Percentiles rank a stretch among this genome's conserved stretches.
Conservation (phyloP, 2,888 invertebrate genomes). For the Endotricha flammealis region DNA sequence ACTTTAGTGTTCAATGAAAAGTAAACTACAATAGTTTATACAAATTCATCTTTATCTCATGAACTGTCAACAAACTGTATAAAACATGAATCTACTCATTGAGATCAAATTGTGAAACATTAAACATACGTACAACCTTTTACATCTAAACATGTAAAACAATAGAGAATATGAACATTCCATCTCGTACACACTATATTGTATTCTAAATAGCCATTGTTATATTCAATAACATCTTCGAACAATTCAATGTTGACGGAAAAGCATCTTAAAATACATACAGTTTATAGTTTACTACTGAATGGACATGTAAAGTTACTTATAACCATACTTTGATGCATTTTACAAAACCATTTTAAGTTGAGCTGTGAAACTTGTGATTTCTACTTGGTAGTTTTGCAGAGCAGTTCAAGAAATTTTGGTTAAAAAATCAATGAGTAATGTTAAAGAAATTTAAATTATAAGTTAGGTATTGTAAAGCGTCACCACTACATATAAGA, state of each 20-base stretch:
- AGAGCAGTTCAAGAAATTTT: constrained; percentile 14
- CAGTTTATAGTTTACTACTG: constrained; percentile 26
- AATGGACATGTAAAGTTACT: constrained; percentile 13
- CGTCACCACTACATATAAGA: not conserved
- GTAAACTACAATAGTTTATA: no score
- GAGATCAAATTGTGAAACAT: constrained; percentile 17
- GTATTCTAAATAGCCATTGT: constrained; percentile 50
- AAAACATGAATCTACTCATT: constrained; percentile 7
- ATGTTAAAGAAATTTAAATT: constrained; percentile 23
- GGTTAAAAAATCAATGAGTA: constrained; percentile 30
- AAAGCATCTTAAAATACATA: constrained; percentile 36
- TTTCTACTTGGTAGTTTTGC: constrained; percentile 4
- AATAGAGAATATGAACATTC: constrained; percentile 60
- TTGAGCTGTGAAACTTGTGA: constrained; percentile 14
- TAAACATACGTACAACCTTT: constrained; percentile 21
- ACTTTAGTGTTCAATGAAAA: no score
- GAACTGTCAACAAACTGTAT: constrained; percentile 7
- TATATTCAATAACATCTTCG: constrained; percentile 34
- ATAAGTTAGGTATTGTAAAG: constrained; percentile 20
- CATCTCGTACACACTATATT: constrained; percentile 42
- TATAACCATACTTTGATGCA: constrained; percentile 7
- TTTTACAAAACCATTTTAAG: constrained; percentile 17
- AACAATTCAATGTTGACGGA: constrained; percentile 29
- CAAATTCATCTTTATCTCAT: not conserved
- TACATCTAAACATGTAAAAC: constrained; percentile 38